Evolutionary conservation across 2,113 vertebrate genomes (phyloP), one percentile per base, ranked within the genome.

Genomic region (Pungitius pungitius): DNA sequence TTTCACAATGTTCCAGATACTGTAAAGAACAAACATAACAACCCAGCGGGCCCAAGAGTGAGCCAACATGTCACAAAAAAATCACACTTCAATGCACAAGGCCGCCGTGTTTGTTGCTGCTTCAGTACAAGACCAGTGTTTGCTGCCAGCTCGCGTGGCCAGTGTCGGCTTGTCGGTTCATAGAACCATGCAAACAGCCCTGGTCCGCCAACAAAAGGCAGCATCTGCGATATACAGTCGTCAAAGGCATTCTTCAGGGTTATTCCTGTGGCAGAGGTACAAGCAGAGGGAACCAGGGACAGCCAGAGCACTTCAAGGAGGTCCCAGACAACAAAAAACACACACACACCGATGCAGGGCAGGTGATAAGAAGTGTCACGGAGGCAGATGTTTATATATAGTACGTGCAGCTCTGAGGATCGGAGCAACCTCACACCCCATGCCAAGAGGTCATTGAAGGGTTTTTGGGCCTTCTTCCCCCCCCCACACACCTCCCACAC

Each of bases 221-320:
- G 82, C 70, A 80, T 88, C 85, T 87, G 84, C 40, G 86, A 87
- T 83, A 87, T 82, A 80, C 78, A 81, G 77, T 85, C 73, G 87
- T 92, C 90, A 93, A 92, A 91, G 80, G 84, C 89, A 91, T 93
- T 93, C 90, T 93, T 90, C 81, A 40, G 82, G 85, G 89, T 83
- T 81, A 85, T 72, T 72, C 57, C 75, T 80, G 85, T 75, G 85
- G 78, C 81, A 68, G 85, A 82, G 72, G 87, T 58, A 85, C 78
- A 69, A 77, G 85, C 74, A 57, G 81, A 82, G 87, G 80, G 69
- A 83, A 79, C 66, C 59, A 85, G 82, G 83, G 77, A 67, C 75
- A 42, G 85, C 77, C 24, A 70, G 77, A 78, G 24, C 82, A 81
- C 89, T 87, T 85, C 82, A 62, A 43, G 88, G 90, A 92, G 91